Conservation (phyloP, 1,140 invertebrate genomes). For the Drosophila funebris region DNA sequence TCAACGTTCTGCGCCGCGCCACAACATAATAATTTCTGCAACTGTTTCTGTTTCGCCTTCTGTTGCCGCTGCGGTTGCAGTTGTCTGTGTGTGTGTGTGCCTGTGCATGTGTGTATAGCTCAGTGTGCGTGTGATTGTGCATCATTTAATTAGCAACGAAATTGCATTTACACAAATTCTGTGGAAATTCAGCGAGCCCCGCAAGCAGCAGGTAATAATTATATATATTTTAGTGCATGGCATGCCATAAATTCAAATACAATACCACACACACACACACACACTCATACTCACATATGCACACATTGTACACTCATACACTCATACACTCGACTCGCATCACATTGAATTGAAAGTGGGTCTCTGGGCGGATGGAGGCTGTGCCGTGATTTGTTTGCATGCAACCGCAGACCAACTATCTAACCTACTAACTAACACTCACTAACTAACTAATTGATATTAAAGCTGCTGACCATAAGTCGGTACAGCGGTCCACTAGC, state of each 20-base stretch:
- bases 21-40: constrained; percentile 8
- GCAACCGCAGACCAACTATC: constrained; percentile 17
- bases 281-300: neutral
- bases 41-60: constrained; percentile 6
- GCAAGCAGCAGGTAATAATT: constrained; percentile 40
- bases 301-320: too few relatives aligned
- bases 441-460: constrained; percentile 40
- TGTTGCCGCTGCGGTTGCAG: neutral
- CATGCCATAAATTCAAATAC: constrained; percentile 40
- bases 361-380: neutral
- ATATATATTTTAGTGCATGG: constrained; percentile 32
- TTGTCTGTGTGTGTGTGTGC: neutral
- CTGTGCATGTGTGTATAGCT: constrained; percentile 11
- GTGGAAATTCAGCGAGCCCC: constrained; percentile 10
- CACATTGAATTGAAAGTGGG: neutral
- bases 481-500: constrained; percentile 16
- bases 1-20: neutral
- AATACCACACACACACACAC: constrained; percentile 1
- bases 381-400: constrained; percentile 45
- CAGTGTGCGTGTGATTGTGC: constrained; percentile 24
- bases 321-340: neutral
- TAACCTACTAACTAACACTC: constrained; percentile 14
- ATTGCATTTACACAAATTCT: constrained; percentile 22
- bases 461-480: constrained; percentile 22
- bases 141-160: constrained; percentile 38